Evolutionary conservation across 2,797 vertebrate species (phyloP).

Genomic region (Poecilia picta): DNA sequence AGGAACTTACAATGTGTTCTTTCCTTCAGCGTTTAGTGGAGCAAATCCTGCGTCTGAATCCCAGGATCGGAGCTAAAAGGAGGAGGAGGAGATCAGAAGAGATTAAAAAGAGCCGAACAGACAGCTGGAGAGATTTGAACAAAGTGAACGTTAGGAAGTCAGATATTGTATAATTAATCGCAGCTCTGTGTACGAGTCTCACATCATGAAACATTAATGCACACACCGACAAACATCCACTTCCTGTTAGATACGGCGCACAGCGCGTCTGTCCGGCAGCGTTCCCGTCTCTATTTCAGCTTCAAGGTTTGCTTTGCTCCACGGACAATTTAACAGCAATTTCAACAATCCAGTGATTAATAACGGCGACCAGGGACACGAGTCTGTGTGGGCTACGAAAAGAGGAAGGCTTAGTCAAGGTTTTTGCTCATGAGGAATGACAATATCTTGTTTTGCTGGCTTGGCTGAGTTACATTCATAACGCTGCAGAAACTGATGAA

Average conservation of each 20-base stretch:
- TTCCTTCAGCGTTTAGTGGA: constrained; percentile 14
- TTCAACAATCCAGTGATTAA: constrained; percentile 64
- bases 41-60: constrained; percentile 21
- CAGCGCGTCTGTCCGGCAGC: constrained; percentile 20
- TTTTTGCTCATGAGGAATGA: constrained; percentile 46
- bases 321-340: constrained; percentile 67
- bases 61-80: constrained; percentile 30
- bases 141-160: constrained; percentile 57
- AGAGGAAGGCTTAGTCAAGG: constrained; percentile 48
- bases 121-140: constrained; percentile 48
- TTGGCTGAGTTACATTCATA: constrained; percentile 33
- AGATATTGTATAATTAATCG: constrained; percentile 66
- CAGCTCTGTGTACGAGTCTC: constrained; percentile 39
- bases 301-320: constrained; percentile 64
- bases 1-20: constrained; percentile 1
- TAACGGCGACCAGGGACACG: constrained; percentile 24
- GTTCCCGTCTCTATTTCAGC: constrained; percentile 39
- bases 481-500: constrained; percentile 7
- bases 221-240: constrained; percentile 12
- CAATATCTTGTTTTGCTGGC: constrained; percentile 32
- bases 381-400: constrained; percentile 16
- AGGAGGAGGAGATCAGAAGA: constrained; percentile 35
- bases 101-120: constrained; percentile 26
- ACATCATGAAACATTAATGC: constrained; percentile 56
- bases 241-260: constrained; percentile 43